A percentile compares a stretch with the other conserved stretches of the same genome.
Evolutionary conservation across 2,888 invertebrate genomes (phyloP).

Genomic region (Dinocampus coccinellae): DNA sequence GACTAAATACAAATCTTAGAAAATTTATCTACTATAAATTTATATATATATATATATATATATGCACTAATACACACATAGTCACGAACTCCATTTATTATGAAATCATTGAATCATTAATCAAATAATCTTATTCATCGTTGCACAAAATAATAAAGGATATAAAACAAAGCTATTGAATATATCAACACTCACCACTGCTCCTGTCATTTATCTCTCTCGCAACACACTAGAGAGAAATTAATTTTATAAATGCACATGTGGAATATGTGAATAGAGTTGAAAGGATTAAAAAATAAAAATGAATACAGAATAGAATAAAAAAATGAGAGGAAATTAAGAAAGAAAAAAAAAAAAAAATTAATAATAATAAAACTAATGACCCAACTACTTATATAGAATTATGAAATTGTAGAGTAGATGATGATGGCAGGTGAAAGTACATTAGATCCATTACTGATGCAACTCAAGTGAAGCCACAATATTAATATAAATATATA

Average conservation of each 20-base stretch:
- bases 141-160: neutral
- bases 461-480: constrained; percentile 30
- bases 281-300: neutral
- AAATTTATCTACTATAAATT: neutral
- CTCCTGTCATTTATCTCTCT: neutral
- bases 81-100: neutral
- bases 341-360: neutral
- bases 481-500: constrained; percentile 26
- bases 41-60: neutral
- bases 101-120: constrained; percentile 1
- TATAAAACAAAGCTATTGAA: constrained; percentile 3
- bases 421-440: constrained; percentile 17
- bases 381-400: neutral
- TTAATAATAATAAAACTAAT: neutral
- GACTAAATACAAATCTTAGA: neutral
- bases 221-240: neutral
- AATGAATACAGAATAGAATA: neutral
- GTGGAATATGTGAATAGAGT: neutral
- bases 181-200: neutral
- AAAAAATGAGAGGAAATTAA: constrained; percentile 11
- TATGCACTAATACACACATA: neutral
- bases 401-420: constrained; percentile 11
- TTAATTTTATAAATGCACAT: neutral
- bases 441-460: constrained; percentile 20
- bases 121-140: constrained; percentile 4